Conservation (phyloP, 2,888 invertebrate species). For the Macrosiphum euphorbiae region DNA sequence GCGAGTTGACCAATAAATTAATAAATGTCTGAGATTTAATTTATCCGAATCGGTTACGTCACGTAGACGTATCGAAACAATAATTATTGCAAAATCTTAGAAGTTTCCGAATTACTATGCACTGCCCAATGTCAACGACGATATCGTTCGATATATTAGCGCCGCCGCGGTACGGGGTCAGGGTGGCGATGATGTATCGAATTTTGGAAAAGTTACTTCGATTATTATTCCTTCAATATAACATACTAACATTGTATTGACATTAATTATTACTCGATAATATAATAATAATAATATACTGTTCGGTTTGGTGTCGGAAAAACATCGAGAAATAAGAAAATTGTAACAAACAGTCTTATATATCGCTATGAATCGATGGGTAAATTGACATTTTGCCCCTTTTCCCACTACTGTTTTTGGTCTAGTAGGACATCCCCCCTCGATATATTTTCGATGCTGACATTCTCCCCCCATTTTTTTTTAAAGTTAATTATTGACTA, state of each 20-base stretch:
- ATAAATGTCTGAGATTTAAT: slow-evolving; percentile 24
- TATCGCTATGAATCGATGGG: neutral
- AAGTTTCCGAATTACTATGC: slow-evolving; percentile 1
- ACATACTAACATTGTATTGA: neutral
- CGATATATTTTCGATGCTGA: too few species aligned
- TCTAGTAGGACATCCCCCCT: too few species aligned
- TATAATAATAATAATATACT: too few species aligned
- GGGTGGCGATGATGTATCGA: neutral
- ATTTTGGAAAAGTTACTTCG: neutral
- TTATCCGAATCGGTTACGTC: slow-evolving; percentile 19
- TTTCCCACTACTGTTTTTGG: too few species aligned
- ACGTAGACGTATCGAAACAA: slow-evolving; percentile 13
- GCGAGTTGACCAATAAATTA: slow-evolving; percentile 25
- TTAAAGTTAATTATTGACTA: too few species aligned
- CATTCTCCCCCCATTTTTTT: too few species aligned
- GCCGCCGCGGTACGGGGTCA: neutral
- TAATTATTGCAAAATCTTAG: slow-evolving; percentile 35
- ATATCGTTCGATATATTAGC: neutral
- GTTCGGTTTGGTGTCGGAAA: neutral
- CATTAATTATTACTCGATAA: neutral
- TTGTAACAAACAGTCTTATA: neutral
- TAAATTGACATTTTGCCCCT: too few species aligned
- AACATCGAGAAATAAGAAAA: neutral
- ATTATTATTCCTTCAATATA: neutral
- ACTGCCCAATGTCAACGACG: slow-evolving; percentile 23